A percentile compares a stretch with the other conserved stretches of the same genome.
phyloP scores from a whole-genome alignment of 1,140 invertebrate genomes.

The Pogonomyrmex barbatus region DNA sequence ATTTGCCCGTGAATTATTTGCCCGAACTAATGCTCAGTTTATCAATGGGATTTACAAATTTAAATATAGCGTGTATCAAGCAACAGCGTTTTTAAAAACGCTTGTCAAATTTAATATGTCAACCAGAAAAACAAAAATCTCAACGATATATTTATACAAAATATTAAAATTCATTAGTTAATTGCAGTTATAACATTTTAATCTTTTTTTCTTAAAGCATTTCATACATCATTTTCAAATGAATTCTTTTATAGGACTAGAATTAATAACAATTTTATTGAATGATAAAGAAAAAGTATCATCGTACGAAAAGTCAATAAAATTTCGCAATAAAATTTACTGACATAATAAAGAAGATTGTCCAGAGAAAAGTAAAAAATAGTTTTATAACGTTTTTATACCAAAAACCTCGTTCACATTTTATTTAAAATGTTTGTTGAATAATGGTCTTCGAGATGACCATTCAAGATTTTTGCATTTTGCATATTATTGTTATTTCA shows the following conservation, averaged over 20 bases:
- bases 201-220: background rate
- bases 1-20: background rate
- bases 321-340: background rate
- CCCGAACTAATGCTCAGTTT: background rate
- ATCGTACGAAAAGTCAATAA: background rate
- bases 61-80: background rate
- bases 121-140: background rate
- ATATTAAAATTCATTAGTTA: constrained; percentile 8
- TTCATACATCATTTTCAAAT: background rate
- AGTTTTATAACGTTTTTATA: background rate
- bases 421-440: background rate
- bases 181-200: background rate
- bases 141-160: background rate
- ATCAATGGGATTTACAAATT: background rate
- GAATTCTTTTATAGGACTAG: background rate
- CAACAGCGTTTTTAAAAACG: background rate
- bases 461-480: background rate
- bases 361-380: background rate
- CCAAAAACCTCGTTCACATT: background rate
- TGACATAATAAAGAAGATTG: background rate
- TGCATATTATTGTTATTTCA: background rate
- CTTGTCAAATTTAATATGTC: background rate
- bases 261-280: background rate
- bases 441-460: background rate
- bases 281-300: background rate